These are phyloP conservation scores for Phyllotis vaccarum DNA, from an alignment of 2,797 vertebrate species.

Conservation along the genomic window DNA sequence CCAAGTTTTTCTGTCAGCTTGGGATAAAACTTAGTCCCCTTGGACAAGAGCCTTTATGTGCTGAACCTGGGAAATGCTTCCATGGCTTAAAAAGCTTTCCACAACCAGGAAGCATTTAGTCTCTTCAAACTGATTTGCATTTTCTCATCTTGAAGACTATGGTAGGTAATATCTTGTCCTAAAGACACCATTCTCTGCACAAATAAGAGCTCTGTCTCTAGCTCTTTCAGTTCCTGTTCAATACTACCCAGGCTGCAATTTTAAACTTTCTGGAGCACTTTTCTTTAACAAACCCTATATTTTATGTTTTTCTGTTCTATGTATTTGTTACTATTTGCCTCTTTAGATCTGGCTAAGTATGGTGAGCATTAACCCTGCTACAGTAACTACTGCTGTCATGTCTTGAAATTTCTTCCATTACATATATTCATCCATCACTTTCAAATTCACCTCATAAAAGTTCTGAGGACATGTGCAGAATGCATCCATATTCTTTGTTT, in stretches of 20 bases:
- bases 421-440: neutral
- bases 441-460: neutral
- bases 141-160: neutral
- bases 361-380: neutral
- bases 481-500: neutral
- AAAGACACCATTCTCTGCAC: neutral
- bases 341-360: neutral
- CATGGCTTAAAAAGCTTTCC: neutral
- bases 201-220: neutral
- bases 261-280: neutral
- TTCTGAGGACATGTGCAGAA: neutral
- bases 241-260: neutral
- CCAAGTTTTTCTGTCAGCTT: neutral
- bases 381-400: neutral
- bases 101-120: neutral
- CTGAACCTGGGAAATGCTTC: neutral
- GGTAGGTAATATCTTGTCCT: neutral
- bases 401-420: neutral
- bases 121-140: neutral
- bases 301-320: neutral
- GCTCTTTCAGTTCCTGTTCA: neutral
- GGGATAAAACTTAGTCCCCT: neutral
- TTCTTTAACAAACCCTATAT: neutral
- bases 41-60: neutral
- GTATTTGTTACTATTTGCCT: no score